Evolutionary conservation across 2,113 vertebrate species (phyloP).

Genomic region (Microcebus griseorufus): DNA sequence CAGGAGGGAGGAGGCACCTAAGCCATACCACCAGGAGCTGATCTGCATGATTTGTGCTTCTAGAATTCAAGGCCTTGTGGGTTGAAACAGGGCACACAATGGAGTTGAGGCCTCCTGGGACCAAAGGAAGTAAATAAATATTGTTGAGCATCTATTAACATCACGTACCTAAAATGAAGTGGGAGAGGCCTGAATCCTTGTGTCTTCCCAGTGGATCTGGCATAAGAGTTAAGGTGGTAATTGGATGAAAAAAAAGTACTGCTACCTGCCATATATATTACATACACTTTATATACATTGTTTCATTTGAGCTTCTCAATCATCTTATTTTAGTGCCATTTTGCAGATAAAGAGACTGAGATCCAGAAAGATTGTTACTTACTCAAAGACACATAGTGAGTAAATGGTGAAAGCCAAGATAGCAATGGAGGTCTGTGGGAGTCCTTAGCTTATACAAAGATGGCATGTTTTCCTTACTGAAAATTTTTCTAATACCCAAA

Average conservation of each 20-base stretch:
- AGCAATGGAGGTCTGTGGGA: neutral
- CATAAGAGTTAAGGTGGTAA: neutral
- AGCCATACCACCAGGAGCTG: neutral
- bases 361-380: neutral
- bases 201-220: neutral
- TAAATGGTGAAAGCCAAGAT: neutral
- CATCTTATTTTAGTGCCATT: slow-evolving; percentile 5
- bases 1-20: neutral
- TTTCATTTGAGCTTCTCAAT: neutral
- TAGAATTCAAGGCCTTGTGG: neutral
- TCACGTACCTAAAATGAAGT: neutral
- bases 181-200: neutral
- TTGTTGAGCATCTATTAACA: neutral
- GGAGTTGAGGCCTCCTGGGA: neutral
- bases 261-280: neutral
- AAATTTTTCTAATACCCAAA: neutral
- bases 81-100: neutral
- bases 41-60: neutral
- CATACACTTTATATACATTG: neutral
- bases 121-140: slow-evolving; percentile 14
- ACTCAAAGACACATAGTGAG: neutral
- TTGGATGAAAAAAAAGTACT: neutral
- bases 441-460: neutral
- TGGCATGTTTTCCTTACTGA: neutral
- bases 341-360: slow-evolving; percentile 9